These are phyloP conservation scores for Notocelia uddmanniana DNA, from an alignment of 2,888 invertebrate species.

Conservation along the genomic window DNA sequence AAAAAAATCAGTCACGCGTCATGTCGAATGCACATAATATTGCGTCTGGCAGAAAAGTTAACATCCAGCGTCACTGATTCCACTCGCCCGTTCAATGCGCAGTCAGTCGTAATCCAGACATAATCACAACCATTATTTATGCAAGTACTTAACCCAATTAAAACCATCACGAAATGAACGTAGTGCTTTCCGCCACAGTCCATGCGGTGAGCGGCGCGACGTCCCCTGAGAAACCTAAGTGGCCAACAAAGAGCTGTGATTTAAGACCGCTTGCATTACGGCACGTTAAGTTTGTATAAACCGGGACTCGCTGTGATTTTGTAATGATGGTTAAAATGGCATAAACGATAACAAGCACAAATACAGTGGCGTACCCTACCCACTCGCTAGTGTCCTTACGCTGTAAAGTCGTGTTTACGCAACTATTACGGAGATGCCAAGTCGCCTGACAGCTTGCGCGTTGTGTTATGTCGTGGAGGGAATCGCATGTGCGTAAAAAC, in stretches of 20 bases:
- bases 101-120: too few relatives aligned
- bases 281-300: conserved; percentile 39
- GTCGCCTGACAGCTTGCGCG: too few relatives aligned
- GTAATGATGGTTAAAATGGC: conserved; percentile 9
- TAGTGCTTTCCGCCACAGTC: neutral
- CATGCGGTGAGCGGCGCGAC: conserved; percentile 15
- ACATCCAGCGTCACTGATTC: neutral
- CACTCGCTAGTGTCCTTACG: too few relatives aligned
- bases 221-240: conserved; percentile 41
- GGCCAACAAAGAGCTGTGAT: conserved; percentile 44
- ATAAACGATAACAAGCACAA: neutral
- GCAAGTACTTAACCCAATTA: neutral
- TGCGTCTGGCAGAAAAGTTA: too few relatives aligned
- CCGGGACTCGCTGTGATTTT: conserved; percentile 9
- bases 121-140: neutral
- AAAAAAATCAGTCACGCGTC: too few relatives aligned
- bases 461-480: too few relatives aligned
- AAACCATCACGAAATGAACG: neutral
- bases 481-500: too few relatives aligned
- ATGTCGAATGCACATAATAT: too few relatives aligned
- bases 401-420: too few relatives aligned
- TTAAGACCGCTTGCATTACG: conserved; percentile 37
- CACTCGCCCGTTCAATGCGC: too few relatives aligned
- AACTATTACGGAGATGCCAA: too few relatives aligned
- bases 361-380: too few relatives aligned